Evolutionary conservation across 2,888 invertebrate genomes (phyloP).

Genomic region (Lepidochrysops patricia): DNA sequence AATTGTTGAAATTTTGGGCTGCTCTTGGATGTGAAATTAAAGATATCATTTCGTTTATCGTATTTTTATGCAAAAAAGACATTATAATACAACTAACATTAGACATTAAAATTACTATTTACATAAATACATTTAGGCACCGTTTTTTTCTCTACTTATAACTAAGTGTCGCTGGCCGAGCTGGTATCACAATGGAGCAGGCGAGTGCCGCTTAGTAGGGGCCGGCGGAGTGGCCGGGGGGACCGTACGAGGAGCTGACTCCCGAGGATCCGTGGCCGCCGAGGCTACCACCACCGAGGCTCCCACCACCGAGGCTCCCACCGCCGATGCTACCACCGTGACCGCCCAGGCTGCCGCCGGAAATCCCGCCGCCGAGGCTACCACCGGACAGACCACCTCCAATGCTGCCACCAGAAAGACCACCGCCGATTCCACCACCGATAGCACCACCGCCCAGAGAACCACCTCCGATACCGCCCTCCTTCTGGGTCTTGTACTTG

Average conservation of each 20-base stretch:
- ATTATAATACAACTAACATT: slow-evolving; percentile 70
- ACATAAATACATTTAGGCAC: slow-evolving; percentile 76
- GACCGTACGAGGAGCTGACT: slow-evolving; percentile 77
- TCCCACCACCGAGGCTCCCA: slow-evolving; percentile 32
- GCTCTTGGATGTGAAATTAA: not conserved
- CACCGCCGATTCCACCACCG: slow-evolving; percentile 33
- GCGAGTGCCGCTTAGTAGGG: slow-evolving; percentile 72
- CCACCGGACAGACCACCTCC: slow-evolving; percentile 33
- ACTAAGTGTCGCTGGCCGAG: slow-evolving; percentile 67
- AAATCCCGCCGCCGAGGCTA: slow-evolving; percentile 34
- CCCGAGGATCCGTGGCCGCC: slow-evolving; percentile 40
- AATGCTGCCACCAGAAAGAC: slow-evolving; percentile 33
- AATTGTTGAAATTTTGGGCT: not conserved
- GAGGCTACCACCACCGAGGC: slow-evolving; percentile 37
- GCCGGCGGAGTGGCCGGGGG: slow-evolving; percentile 78
- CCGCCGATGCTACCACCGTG: slow-evolving; percentile 36
- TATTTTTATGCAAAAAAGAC: slow-evolving; percentile 68
- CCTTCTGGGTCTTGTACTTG: slow-evolving; percentile 85
- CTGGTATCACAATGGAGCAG: slow-evolving; percentile 68
- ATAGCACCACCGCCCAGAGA: slow-evolving; percentile 35
- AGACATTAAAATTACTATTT: slow-evolving; percentile 74
- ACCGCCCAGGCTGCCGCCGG: slow-evolving; percentile 39
- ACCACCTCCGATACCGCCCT: slow-evolving; percentile 41
- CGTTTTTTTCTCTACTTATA: slow-evolving; percentile 72
- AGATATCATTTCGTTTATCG: slow-evolving; percentile 40